phyloP scores from a whole-genome alignment of 2,888 invertebrate genomes.

The Apodemia hepburni region DNA sequence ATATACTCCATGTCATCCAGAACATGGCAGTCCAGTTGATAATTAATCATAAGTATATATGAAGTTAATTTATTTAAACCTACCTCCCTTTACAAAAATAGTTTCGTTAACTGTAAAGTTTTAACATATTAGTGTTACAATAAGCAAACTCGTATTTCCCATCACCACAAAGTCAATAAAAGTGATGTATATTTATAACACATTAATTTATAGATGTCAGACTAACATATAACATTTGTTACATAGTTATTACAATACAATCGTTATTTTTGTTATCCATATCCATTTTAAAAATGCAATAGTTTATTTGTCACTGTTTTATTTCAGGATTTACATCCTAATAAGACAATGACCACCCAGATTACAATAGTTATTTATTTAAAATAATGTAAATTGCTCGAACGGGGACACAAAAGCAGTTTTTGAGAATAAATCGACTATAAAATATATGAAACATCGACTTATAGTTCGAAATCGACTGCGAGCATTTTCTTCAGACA shows the following conservation, averaged over 20 bases:
- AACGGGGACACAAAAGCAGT: slow-evolving; percentile 47
- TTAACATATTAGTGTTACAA: slow-evolving; percentile 26
- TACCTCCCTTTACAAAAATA: slow-evolving; percentile 11
- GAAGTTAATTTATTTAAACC: slow-evolving; percentile 16
- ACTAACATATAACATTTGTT: slow-evolving; percentile 70
- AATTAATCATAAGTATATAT: slow-evolving; percentile 8
- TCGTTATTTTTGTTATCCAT: slow-evolving; percentile 73
- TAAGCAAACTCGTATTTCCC: slow-evolving; percentile 30
- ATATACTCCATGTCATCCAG: background rate
- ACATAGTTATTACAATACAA: slow-evolving; percentile 74
- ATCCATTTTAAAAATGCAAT: slow-evolving; percentile 78
- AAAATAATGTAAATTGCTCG: slow-evolving; percentile 66
- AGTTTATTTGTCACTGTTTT: slow-evolving; percentile 49
- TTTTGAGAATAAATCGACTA: slow-evolving; percentile 61
- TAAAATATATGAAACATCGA: slow-evolving; percentile 37
- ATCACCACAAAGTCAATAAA: slow-evolving; percentile 41
- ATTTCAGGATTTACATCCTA: slow-evolving; percentile 29
- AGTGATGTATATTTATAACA: slow-evolving; percentile 47
- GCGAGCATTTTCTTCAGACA: slow-evolving; percentile 32
- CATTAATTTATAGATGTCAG: slow-evolving; percentile 57
- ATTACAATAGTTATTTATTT: slow-evolving; percentile 71
- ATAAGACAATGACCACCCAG: slow-evolving; percentile 44
- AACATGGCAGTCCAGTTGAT: slow-evolving; percentile 4
- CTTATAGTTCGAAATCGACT: slow-evolving; percentile 33
- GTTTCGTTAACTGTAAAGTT: slow-evolving; percentile 5